Evolutionary conservation across 2,888 invertebrate genomes (phyloP).

Genomic region (Calephelis perditalis): DNA sequence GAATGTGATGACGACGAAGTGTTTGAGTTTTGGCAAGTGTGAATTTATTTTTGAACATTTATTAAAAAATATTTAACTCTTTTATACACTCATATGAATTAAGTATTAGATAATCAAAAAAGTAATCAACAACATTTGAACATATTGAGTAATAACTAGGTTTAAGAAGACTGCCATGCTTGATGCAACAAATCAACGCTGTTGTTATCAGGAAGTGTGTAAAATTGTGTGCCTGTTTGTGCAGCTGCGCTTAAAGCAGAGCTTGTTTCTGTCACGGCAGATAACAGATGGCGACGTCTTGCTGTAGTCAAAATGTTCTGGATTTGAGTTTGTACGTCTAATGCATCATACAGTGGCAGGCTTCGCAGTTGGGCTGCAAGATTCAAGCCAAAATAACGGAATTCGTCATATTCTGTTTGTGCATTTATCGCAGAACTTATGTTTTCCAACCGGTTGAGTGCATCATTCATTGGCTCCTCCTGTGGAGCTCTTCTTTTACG

Average conservation of each 20-base stretch:
- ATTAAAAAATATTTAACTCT: no score
- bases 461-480: not conserved
- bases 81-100: no score
- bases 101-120: no score
- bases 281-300: constrained; percentile 19
- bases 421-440: constrained; percentile 19
- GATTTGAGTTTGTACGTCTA: constrained; percentile 24
- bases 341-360: constrained; percentile 23
- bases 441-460: constrained; percentile 21
- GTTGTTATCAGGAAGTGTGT: no score
- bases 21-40: no score
- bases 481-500: no score
- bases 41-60: not conserved
- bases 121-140: constrained; percentile 12
- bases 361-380: constrained; percentile 25
- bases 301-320: constrained; percentile 24
- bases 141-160: constrained; percentile 11
- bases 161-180: not conserved
- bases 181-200: no score
- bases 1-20: no score
- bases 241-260: no score
- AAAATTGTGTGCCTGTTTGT: no score
- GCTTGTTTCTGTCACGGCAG: no score
- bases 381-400: constrained; percentile 14
- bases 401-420: not conserved